These are phyloP conservation scores for Myotis brandtii DNA, from an alignment of 2,113 vertebrate genomes.

Conservation along the genomic window DNA sequence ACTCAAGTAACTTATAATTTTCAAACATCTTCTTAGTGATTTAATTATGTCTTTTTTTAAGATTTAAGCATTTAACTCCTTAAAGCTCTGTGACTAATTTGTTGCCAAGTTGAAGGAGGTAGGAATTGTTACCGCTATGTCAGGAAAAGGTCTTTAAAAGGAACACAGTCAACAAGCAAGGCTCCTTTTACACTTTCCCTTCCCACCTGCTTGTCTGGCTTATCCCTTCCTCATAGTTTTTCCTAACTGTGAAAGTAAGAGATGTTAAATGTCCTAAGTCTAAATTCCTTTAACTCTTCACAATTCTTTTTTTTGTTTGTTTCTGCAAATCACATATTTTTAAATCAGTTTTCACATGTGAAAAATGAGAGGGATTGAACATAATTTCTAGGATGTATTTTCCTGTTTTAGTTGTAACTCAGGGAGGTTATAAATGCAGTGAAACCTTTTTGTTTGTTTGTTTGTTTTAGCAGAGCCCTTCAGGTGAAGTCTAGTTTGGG, in stretches of 20 bases:
- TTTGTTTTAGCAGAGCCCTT: not conserved
- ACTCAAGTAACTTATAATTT: not conserved
- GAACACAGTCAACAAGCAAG: not conserved
- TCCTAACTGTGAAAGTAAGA: not conserved
- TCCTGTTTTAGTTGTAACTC: not conserved
- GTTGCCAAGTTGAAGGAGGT: not conserved
- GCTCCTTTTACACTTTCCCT: not conserved
- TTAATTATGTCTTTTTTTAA: not conserved
- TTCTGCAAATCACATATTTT: not conserved
- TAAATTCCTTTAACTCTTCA: constrained; percentile 17
- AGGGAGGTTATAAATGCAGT: not conserved
- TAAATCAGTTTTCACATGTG: not conserved
- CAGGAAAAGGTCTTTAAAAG: not conserved
- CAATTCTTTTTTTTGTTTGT: not conserved
- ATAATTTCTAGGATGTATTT: not conserved
- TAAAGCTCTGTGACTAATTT: not conserved
- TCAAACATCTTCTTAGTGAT: not conserved
- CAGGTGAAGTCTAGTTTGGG: not conserved
- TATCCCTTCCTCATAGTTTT: not conserved
- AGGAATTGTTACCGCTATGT: not conserved
- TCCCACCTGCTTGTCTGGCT: not conserved
- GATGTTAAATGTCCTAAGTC: not conserved
- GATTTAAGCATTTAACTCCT: not conserved
- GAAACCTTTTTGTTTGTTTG: not conserved
- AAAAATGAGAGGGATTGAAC: not conserved